Evolutionary conservation across 2,888 invertebrate species (phyloP).

Genomic region (Eustalomyia histrio): DNA sequence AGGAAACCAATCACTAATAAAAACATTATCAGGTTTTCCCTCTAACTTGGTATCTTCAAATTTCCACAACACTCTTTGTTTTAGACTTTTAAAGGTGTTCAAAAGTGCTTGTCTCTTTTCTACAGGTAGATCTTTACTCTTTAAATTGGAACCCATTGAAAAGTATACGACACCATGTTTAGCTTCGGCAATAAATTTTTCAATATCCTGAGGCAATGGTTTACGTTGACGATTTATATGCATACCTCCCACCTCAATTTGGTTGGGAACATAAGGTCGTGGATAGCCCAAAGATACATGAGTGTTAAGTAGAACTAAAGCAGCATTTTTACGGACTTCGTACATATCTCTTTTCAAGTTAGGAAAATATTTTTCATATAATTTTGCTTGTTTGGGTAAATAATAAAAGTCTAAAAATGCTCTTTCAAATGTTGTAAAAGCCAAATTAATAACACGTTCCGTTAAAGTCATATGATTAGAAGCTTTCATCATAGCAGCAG

Average conservation of each 20-base stretch:
- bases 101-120: conserved; percentile 72
- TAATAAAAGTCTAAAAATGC: conserved; percentile 70
- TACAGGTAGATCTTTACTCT: conserved; percentile 71
- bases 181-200: conserved; percentile 78
- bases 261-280: conserved; percentile 77
- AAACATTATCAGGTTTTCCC: conserved; percentile 75
- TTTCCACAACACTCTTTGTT: conserved; percentile 80
- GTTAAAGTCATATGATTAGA: conserved; percentile 76
- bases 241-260: conserved; percentile 79
- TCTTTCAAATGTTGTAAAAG: conserved; percentile 69
- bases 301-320: conserved; percentile 75
- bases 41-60: conserved; percentile 76
- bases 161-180: conserved; percentile 80
- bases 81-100: conserved; percentile 71
- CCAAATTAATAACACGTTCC: conserved; percentile 76
- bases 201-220: conserved; percentile 75
- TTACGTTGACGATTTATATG: conserved; percentile 75
- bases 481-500: conserved; percentile 71
- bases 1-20: conserved; percentile 79
- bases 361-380: conserved; percentile 74
- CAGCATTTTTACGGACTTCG: conserved; percentile 72
- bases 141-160: conserved; percentile 79
- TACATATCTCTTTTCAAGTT: conserved; percentile 70
- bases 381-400: conserved; percentile 72
- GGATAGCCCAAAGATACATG: conserved; percentile 76